Conservation (phyloP, 2,113 vertebrate genomes). For the mouse (Mus musculus) region DNA sequence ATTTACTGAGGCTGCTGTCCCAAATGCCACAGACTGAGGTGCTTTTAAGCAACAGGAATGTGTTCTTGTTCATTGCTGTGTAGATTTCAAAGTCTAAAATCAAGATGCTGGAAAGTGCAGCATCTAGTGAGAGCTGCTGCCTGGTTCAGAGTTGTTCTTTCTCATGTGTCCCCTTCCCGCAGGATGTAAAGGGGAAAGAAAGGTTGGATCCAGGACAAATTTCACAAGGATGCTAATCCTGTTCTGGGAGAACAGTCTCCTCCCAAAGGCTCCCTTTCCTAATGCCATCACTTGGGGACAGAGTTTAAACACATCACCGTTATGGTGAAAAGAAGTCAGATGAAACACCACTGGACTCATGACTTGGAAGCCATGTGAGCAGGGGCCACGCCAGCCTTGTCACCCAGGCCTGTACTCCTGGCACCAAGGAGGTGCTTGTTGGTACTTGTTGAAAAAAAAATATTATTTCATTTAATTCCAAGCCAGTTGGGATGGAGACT, state of each 20-base stretch:
- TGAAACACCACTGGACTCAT: neutral
- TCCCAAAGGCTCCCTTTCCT: neutral
- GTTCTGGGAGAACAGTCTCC: too few relatives aligned
- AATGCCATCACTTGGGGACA: neutral
- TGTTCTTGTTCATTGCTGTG: neutral
- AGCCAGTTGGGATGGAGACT: neutral
- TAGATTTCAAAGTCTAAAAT: neutral
- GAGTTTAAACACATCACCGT: neutral
- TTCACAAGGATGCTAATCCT: neutral
- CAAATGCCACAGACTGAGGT: neutral
- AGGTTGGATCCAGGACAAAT: neutral
- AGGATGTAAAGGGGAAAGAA: neutral
- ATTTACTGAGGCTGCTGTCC: neutral
- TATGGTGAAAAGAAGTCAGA: neutral
- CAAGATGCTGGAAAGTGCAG: neutral
- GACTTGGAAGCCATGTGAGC: neutral
- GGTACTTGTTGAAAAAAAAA: neutral
- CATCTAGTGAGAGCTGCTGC: neutral
- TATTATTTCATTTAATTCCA: slow-evolving; percentile 2
- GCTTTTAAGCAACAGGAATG: neutral
- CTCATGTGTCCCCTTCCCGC: neutral
- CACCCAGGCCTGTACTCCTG: neutral
- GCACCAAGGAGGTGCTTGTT: neutral
- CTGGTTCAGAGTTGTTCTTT: neutral
- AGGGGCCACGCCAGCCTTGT: neutral